Evolutionary conservation across 92 coral and sea anemone species (phyloP).

Genomic region (Anthopleura xanthogrammica): DNA sequence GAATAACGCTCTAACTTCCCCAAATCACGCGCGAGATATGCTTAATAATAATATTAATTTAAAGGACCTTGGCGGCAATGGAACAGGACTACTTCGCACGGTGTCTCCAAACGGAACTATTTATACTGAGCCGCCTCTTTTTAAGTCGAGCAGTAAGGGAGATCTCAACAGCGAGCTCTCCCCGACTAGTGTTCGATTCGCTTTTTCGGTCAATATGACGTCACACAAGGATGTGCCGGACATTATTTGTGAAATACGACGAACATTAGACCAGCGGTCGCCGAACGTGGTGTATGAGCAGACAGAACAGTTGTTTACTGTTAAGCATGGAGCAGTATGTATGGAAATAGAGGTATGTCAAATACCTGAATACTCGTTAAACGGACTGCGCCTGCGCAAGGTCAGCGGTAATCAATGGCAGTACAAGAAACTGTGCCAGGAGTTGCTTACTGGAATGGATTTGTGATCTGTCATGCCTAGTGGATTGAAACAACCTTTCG

Average conservation of each 20-base stretch:
- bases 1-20: slow-evolving; percentile 66
- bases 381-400: slow-evolving; percentile 92
- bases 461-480: slow-evolving; percentile 30
- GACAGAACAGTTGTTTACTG: slow-evolving; percentile 79
- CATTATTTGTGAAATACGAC: slow-evolving; percentile 81
- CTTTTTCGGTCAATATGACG: slow-evolving; percentile 81
- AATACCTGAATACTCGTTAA: slow-evolving; percentile 66
- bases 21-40: slow-evolving; percentile 84
- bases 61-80: slow-evolving; percentile 65
- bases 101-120: slow-evolving; percentile 86
- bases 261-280: slow-evolving; percentile 85
- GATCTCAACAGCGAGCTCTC: slow-evolving; percentile 65
- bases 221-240: slow-evolving; percentile 86
- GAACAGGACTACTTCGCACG: slow-evolving; percentile 67
- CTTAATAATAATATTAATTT: slow-evolving; percentile 86
- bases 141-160: slow-evolving; percentile 72
- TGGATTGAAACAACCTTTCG: neutral
- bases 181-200: slow-evolving; percentile 73
- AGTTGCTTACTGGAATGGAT: slow-evolving; percentile 85
- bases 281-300: slow-evolving; percentile 80
- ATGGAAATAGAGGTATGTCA: slow-evolving; percentile 96
- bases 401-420: slow-evolving; percentile 96
- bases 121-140: slow-evolving; percentile 65
- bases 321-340: slow-evolving; percentile 84
- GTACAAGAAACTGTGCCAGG: slow-evolving; percentile 91